Percentiles rank a stretch among this genome's conserved stretches.
These are phyloP conservation scores for Stegastes partitus DNA, from an alignment of 2,113 vertebrate genomes.

Conservation along the genomic window DNA sequence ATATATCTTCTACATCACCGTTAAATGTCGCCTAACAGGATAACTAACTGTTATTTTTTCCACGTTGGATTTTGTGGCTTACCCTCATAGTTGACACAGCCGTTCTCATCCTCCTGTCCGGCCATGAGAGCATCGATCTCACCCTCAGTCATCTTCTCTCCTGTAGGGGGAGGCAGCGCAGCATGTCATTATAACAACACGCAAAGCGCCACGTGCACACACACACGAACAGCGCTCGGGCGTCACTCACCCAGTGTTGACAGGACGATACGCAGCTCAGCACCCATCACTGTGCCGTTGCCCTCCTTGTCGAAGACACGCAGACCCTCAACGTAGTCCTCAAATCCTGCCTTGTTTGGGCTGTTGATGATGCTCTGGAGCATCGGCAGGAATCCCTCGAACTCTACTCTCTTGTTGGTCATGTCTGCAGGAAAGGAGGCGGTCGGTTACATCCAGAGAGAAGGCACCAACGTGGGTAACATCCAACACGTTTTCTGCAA, in stretches of 20 bases:
- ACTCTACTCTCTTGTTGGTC: conserved; percentile 94
- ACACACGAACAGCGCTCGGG: not conserved
- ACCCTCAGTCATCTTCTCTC: conserved; percentile 96
- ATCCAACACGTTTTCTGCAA: not conserved
- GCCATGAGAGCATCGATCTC: conserved; percentile 94
- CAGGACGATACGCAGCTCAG: conserved; percentile 97
- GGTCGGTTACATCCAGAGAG: not conserved
- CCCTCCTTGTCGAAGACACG: conserved; percentile 99
- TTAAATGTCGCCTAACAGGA: too few relatives aligned
- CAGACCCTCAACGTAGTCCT: conserved; percentile 99
- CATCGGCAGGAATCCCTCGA: conserved; percentile 97
- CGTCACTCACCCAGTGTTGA: conserved; percentile 91
- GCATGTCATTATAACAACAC: conserved; percentile 18
- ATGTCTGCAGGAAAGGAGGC: conserved; percentile 84
- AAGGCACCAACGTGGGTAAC: too few relatives aligned
- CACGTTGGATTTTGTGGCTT: conserved; percentile 39
- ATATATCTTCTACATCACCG: not conserved
- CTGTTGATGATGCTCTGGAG: conserved; percentile 95
- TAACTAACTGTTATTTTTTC: too few relatives aligned
- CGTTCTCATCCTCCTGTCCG: conserved; percentile 98
- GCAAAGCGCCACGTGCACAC: not conserved
- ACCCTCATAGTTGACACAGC: conserved; percentile 98
- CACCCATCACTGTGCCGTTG: conserved; percentile 98
- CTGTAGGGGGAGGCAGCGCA: conserved; percentile 78
- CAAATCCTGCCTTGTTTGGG: conserved; percentile 93